These are phyloP conservation scores for Melanotaenia nigrans DNA, from an alignment of 2,797 vertebrate genomes.

Conservation along the genomic window DNA sequence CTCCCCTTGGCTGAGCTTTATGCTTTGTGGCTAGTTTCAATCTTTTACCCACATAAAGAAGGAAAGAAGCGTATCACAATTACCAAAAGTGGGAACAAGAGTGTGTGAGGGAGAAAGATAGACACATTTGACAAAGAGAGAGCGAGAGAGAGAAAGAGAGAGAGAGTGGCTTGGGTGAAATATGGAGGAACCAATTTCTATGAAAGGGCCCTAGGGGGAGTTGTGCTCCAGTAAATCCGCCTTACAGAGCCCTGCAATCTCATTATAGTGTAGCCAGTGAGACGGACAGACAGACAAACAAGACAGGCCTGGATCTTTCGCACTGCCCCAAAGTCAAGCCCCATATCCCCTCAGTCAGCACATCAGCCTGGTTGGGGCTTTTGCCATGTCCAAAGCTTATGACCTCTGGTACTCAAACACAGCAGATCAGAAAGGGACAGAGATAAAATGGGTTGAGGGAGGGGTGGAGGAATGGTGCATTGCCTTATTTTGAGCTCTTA, in stretches of 20 bases:
- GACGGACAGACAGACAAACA: slow-evolving; percentile 79
- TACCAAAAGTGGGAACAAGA: slow-evolving; percentile 58
- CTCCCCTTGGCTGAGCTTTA: slow-evolving; percentile 47
- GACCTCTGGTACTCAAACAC: slow-evolving; percentile 71
- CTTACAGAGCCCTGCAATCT: slow-evolving; percentile 81
- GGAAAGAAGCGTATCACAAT: slow-evolving; percentile 61
- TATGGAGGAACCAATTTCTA: slow-evolving; percentile 82
- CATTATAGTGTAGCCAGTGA: slow-evolving; percentile 83
- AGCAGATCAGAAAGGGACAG: slow-evolving; percentile 56
- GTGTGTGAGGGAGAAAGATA: slow-evolving; percentile 37
- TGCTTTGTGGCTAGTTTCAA: slow-evolving; percentile 47
- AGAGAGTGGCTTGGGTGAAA: slow-evolving; percentile 63
- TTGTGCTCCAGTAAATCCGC: slow-evolving; percentile 86
- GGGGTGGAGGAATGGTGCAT: slow-evolving; percentile 48
- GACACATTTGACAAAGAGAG: slow-evolving; percentile 51
- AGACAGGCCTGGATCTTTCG: slow-evolving; percentile 75
- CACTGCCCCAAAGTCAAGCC: slow-evolving; percentile 79
- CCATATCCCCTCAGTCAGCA: slow-evolving; percentile 77
- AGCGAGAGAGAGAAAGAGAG: slow-evolving; percentile 43
- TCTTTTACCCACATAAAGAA: slow-evolving; percentile 53
- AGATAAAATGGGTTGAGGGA: slow-evolving; percentile 53
- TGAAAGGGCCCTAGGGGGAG: slow-evolving; percentile 85
- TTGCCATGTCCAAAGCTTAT: slow-evolving; percentile 66
- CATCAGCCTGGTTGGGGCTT: slow-evolving; percentile 61
- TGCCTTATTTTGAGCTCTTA: slow-evolving; percentile 60